Base-by-base conservation (phyloP, 2,888 invertebrate genomes). In the Oeneis ivallda region DNA sequence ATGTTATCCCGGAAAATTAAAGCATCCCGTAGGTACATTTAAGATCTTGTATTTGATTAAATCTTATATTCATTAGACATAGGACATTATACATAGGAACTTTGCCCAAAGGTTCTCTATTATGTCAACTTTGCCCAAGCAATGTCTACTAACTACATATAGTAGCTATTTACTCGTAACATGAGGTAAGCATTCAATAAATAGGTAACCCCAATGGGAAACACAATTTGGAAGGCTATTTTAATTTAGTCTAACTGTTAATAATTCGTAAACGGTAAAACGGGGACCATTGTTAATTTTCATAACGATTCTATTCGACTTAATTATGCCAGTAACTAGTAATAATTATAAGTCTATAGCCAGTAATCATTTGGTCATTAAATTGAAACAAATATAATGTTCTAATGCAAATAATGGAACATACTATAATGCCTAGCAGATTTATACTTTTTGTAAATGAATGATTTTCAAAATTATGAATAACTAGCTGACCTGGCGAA, bases 171-270 rank as follows among this genome's bases (percentile, higher is more conserved):
- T 15, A 15, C 9, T 9, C 45, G 1, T 15, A 45, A 17, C 45
- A 15, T 17, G 15, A 15, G 45, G 37, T 9, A 37, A 1, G 37
- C 2, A 26, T 26, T 49, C 45, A 57, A 49, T 63, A 39, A 11
- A 64, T 59, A 34, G 6, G 19, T 49, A 49, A 39, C 62, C 11
- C 43, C 32, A 9, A n/a, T 32, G 52, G 50, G 54, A 47, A 60
- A 62, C 58, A 66, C 59, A 59, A 64, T 66, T 53, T 53, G 49
- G 19, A 13, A 15, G 39, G 13, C 19, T 64, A 49, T 34, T 52
- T 15, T n/a, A 57, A 56, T 63, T 57, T 32, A 13, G 32, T 64
- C 50, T 43, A 64, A 43, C 32, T 13, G 32, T 53, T 52, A 50
- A 32, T 45, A 11, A 6, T 6, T 37, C 37, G 34, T 47, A 41